Base-by-base conservation (phyloP, 2,113 vertebrate species). In the Spilogale gracilis region DNA sequence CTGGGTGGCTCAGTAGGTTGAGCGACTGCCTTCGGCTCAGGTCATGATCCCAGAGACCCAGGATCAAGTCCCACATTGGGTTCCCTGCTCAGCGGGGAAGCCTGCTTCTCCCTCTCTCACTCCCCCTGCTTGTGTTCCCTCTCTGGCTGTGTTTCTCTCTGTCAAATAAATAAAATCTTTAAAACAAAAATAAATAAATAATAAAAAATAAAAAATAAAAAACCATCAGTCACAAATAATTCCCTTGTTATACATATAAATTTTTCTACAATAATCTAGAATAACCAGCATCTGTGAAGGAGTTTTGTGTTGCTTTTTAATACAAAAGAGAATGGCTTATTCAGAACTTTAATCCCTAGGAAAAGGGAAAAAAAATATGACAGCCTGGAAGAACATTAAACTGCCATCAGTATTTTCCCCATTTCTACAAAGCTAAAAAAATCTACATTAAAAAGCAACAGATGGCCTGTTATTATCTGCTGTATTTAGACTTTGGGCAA, bases 391-490 rank as follows among this genome's bases (percentile, higher is more conserved):
- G 25, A 97, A 96, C 20, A 65, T 32, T 91, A 92, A 91, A 65
- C 43, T 52, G 71, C 94, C 94, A 97, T 95, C 96, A 97, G 97
- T 97, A 97, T 95, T 97, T 96, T 98, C 76, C 97, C 52, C 65
- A 97, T 98, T 98, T 98, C 94, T 78, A 98, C 90, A 95, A n/a
- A 91, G 94, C 96, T 98, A 94, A 92, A 98, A 76, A 98, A 98
- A 97, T 93, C 97, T 45, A 78, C 52, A 96, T 96, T 93, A 97
- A 97, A 96, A 97, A 69, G 71, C 69, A 98, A 97, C 99, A 99
- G 99, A 99, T 99, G 99, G 99, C 87, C 97, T 98, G 96, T 98
- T 60, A 96, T 98, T 98, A 99, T 98, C 98, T 98, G 97, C 98
- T 78, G 54, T 97, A 96, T 38, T 98, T 97, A 93, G 88, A 67